Conservation (phyloP, 2,888 invertebrate genomes). For the Drosophila acutilabella region DNA sequence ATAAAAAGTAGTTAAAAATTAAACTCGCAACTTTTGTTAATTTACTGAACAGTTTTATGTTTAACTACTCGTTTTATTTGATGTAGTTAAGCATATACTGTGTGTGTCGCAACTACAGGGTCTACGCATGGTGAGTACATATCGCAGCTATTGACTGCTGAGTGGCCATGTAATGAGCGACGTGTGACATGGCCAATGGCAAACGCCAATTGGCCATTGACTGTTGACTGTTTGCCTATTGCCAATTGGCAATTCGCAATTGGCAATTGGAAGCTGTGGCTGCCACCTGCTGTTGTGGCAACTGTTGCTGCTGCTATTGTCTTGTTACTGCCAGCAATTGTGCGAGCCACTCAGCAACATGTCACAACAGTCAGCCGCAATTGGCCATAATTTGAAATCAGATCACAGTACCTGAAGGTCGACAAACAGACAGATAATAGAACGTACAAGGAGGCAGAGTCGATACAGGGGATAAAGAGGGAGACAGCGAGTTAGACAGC, state of each 20-base stretch:
- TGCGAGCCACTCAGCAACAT: constrained; percentile 46
- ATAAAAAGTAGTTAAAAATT: no score
- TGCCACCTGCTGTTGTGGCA: constrained; percentile 60
- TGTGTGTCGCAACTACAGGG: not conserved
- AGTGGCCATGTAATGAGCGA: constrained; percentile 64
- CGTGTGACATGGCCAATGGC: constrained; percentile 71
- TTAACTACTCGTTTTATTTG: not conserved
- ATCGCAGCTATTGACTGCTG: constrained; percentile 19
- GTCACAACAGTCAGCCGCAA: constrained; percentile 44
- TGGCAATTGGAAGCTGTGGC: constrained; percentile 45
- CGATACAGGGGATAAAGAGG: not conserved
- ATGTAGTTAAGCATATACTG: not conserved
- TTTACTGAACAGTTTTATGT: not conserved
- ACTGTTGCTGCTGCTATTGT: constrained; percentile 46
- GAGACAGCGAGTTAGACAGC: constrained; percentile 14
- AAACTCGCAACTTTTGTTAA: no score
- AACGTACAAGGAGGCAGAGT: not conserved
- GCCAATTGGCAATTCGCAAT: constrained; percentile 21
- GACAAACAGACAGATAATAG: not conserved
- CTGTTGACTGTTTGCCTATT: constrained; percentile 28
- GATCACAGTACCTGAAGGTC: constrained; percentile 24
- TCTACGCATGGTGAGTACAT: constrained; percentile 11
- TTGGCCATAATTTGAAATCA: constrained; percentile 42
- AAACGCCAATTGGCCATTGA: constrained; percentile 39
- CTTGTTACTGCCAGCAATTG: constrained; percentile 41